Percentiles rank a stretch among this genome's conserved stretches.
These are phyloP conservation scores for Coilia nasus DNA, from an alignment of 2,797 vertebrate genomes.

Conservation along the genomic window DNA sequence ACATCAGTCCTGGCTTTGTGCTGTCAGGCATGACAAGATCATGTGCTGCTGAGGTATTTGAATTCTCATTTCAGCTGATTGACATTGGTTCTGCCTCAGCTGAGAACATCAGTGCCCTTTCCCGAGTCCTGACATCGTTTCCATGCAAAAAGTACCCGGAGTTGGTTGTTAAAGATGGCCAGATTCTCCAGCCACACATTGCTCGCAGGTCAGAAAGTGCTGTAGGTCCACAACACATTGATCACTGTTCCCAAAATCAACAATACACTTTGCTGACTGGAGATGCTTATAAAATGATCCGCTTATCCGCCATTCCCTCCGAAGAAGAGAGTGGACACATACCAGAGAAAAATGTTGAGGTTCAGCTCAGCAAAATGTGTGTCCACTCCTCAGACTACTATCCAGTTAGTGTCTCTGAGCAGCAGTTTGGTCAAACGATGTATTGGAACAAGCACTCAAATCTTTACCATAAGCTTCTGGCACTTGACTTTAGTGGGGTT, in stretches of 20 bases:
- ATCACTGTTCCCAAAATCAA: slow-evolving; percentile 48
- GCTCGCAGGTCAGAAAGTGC: slow-evolving; percentile 62
- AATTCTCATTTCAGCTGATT: slow-evolving; percentile 75
- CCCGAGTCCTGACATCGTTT: slow-evolving; percentile 69
- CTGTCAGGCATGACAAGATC: slow-evolving; percentile 81
- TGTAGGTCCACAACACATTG: slow-evolving; percentile 25
- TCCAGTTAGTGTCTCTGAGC: slow-evolving; percentile 74
- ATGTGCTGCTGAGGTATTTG: slow-evolving; percentile 72
- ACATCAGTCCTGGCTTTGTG: slow-evolving; percentile 79
- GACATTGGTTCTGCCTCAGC: slow-evolving; percentile 65
- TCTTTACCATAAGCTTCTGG: slow-evolving; percentile 74
- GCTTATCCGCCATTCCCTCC: slow-evolving; percentile 68
- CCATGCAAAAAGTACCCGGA: slow-evolving; percentile 75
- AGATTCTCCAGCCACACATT: slow-evolving; percentile 67
- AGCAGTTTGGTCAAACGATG: slow-evolving; percentile 72
- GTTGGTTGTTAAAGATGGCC: slow-evolving; percentile 76
- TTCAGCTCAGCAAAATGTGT: slow-evolving; percentile 72
- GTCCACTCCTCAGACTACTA: slow-evolving; percentile 83
- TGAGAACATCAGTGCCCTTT: slow-evolving; percentile 73
- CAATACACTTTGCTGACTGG: slow-evolving; percentile 74
- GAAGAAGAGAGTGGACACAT: slow-evolving; percentile 40
- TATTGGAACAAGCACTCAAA: slow-evolving; percentile 78
- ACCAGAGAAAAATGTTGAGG: slow-evolving; percentile 65
- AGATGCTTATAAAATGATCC: slow-evolving; percentile 64
- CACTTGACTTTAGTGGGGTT: slow-evolving; percentile 78